phyloP scores from a whole-genome alignment of 1,140 invertebrate genomes.

The Drosophila azteca region DNA sequence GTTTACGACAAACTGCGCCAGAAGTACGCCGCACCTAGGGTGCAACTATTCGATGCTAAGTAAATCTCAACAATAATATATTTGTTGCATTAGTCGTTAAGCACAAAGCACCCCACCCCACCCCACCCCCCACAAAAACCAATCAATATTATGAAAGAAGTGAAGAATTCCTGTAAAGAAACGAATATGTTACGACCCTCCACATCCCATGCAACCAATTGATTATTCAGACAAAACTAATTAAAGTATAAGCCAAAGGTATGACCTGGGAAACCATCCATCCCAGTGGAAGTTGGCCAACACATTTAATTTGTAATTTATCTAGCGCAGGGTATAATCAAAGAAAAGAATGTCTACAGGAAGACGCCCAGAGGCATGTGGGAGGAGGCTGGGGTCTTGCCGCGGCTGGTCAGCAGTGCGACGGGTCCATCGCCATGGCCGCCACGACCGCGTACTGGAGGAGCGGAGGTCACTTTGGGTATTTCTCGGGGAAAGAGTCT shows the following conservation, averaged over 20 bases:
- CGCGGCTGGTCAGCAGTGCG: constrained; percentile 2
- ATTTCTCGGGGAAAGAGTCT: constrained; percentile 29
- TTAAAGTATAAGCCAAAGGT: not conserved
- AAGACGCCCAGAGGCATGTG: constrained; percentile 26
- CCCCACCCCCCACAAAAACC: not conserved
- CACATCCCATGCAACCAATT: not conserved
- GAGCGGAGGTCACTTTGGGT: constrained; percentile 4
- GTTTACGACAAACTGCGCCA: constrained; percentile 76
- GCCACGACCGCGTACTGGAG: constrained; percentile 6
- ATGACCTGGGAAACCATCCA: not conserved
- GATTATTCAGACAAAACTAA: constrained; percentile 7
- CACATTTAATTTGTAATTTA: constrained; percentile 38
- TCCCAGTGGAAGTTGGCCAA: not conserved
- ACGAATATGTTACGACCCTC: constrained; percentile 5
- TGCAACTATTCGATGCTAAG: constrained; percentile 42
- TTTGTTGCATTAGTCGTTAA: constrained; percentile 60
- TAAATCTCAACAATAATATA: constrained; percentile 34
- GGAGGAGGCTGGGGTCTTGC: constrained; percentile 12
- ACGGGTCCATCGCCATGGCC: constrained; percentile 42
- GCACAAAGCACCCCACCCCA: not conserved
- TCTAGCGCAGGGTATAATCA: not conserved
- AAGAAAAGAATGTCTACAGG: not conserved
- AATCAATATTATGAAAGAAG: constrained; percentile 9
- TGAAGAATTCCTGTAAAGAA: constrained; percentile 25
- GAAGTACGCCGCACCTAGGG: constrained; percentile 76